Evolutionary conservation across 2,888 invertebrate genomes (phyloP).

Genomic region (Cistogaster globosa): DNA sequence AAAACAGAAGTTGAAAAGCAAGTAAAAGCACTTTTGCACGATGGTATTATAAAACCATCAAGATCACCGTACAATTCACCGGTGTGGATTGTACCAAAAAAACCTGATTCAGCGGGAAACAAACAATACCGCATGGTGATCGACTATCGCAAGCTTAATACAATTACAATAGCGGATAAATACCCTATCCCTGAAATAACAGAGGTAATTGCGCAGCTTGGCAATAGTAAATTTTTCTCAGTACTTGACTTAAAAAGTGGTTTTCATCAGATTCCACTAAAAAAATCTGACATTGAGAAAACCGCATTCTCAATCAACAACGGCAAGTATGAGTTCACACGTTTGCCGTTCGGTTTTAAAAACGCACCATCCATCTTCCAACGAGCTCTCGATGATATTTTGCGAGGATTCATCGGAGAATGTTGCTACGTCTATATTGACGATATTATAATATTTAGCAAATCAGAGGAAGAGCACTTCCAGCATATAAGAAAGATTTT

Average conservation of each 20-base stretch:
- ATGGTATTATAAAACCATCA: too few species aligned
- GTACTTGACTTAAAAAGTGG: too few species aligned
- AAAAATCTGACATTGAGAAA: conserved; percentile 45
- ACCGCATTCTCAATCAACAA: conserved; percentile 21
- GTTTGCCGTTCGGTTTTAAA: too few species aligned
- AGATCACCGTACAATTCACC: too few species aligned
- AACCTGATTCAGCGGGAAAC: too few species aligned
- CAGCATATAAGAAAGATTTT: neutral
- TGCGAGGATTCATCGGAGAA: too few species aligned
- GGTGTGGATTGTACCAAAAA: neutral
- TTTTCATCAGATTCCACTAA: conserved; percentile 12
- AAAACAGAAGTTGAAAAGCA: neutral
- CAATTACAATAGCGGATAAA: conserved; percentile 33
- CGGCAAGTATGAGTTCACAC: too few species aligned
- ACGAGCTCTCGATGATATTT: too few species aligned
- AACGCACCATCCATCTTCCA: too few species aligned
- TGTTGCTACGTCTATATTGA: too few species aligned
- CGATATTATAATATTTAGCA: too few species aligned
- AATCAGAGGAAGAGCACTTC: neutral
- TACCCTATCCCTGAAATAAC: conserved; percentile 51
- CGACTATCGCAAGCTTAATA: conserved; percentile 43
- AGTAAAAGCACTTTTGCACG: neutral
- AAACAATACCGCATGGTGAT: conserved; percentile 18
- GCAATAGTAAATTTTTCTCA: neutral
- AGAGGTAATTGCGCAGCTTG: conserved; percentile 13